Percentiles rank a stretch among this genome's conserved stretches.
Evolutionary conservation across 2,888 invertebrate species (phyloP).

Genomic region (Incurvaria masculella): DNA sequence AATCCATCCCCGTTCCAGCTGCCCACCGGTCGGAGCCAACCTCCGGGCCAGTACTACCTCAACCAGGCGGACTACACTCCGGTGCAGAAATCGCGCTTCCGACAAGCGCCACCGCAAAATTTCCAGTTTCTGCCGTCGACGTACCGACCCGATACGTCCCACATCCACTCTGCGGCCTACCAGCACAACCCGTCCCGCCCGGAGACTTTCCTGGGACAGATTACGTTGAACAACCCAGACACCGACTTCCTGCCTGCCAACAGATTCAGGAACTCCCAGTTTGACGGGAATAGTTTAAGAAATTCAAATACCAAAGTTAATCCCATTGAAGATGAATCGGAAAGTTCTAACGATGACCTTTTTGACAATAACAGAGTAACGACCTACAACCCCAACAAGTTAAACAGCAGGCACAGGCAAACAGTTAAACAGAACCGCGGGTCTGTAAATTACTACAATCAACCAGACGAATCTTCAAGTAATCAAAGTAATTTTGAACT

Average conservation of each 20-base stretch:
- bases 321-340: slow-evolving; percentile 37
- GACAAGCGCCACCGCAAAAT: slow-evolving; percentile 42
- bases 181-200: slow-evolving; percentile 59
- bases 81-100: slow-evolving; percentile 37
- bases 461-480: background rate
- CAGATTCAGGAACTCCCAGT: slow-evolving; percentile 45
- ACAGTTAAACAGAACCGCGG: slow-evolving; percentile 31
- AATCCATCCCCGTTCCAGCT: slow-evolving; percentile 50
- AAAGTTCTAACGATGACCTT: slow-evolving; percentile 41
- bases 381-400: slow-evolving; percentile 45
- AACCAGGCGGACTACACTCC: slow-evolving; percentile 45
- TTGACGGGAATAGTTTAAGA: slow-evolving; percentile 49
- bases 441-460: background rate
- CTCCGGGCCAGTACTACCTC: slow-evolving; percentile 41
- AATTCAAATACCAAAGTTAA: slow-evolving; percentile 39
- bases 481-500: background rate
- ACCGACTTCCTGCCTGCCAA: slow-evolving; percentile 45
- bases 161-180: slow-evolving; percentile 55
- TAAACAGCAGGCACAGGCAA: slow-evolving; percentile 36
- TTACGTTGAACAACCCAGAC: slow-evolving; percentile 60
- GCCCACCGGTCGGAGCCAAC: slow-evolving; percentile 48
- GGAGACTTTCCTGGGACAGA: slow-evolving; percentile 61
- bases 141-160: slow-evolving; percentile 53
- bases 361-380: slow-evolving; percentile 46
- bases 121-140: slow-evolving; percentile 48